Evolutionary conservation across 1,140 invertebrate species (phyloP), one percentile per base, ranked within the genome.

Genomic region (Calosoma granatense): DNA sequence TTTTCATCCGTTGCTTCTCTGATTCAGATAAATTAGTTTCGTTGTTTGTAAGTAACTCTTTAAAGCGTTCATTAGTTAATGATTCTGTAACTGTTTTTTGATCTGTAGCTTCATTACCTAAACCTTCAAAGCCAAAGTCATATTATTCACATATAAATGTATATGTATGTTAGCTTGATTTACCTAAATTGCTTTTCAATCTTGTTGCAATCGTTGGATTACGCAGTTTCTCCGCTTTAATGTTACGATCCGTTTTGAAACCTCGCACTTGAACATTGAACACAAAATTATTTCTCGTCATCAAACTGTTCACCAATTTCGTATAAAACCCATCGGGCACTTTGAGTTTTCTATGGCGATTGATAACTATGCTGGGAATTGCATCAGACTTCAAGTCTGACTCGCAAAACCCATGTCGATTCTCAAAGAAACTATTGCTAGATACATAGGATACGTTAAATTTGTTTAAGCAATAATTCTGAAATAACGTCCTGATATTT

Each of bases 181-280:
- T 65, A 69, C 77, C 75, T 57, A 83, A 72, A 20, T 74, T 74
- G 64, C 77, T 76, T 74, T 78, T 81, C 55, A 84, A 67, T 66
- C 82, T 71, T 56, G 72, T 74, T 41, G 75, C 69, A 59, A 87
- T 66, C 36, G 80, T 77, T 1, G 86, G 84, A 71, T 88, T 89
- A 60, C 86, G 74, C 56, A 81, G 76, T 36, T 80, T 64, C 63
- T 90, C 87, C 1, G 82, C 78, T 60, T 82, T 77, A 6, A 85
- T 75, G 51, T 76, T 81, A 58, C 87, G 72, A 60, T 87, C 81
- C 2, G 88, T 90, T 71, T 90, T 91, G 65, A 92, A 92, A 26
- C 76, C 76, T 57, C 85, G 75, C 12, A 80, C 72, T 70, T 80
- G 79, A 9, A 80, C 65, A 56, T 74, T 71, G 61, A 74, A 79